phyloP scores from a whole-genome alignment of 2,113 vertebrate species.

The Macrotis lagotis region DNA sequence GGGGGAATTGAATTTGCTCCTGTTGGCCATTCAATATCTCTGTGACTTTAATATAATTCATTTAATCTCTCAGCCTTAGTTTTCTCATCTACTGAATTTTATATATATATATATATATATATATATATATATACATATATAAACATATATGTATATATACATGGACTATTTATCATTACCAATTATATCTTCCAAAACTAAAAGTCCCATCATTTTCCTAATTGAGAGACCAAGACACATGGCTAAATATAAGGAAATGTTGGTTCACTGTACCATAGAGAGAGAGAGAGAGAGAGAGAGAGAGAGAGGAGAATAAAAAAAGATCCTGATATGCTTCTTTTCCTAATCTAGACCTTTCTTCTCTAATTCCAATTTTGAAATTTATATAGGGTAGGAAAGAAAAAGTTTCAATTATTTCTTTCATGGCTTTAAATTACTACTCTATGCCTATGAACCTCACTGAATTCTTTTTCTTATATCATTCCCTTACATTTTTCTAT shows the following conservation, averaged over 20 bases:
- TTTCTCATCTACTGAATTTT: background rate
- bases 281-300: background rate
- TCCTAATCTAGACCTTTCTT: background rate
- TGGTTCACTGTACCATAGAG: background rate
- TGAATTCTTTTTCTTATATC: background rate
- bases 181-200: background rate
- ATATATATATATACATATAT: too few relatives aligned
- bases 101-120: too few relatives aligned
- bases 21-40: background rate
- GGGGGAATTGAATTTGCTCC: background rate
- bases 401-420: background rate
- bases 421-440: background rate
- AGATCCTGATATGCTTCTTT: background rate
- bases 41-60: background rate
- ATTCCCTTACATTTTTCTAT: background rate
- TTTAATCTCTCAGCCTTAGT: background rate
- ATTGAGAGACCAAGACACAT: background rate
- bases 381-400: background rate
- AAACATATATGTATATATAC: too few relatives aligned
- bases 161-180: background rate
- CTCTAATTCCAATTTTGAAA: background rate
- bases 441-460: background rate
- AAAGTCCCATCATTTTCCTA: background rate
- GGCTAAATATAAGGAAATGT: background rate
- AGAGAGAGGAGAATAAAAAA: too few relatives aligned